These are phyloP conservation scores for Cacatua alba DNA, from an alignment of 2,113 vertebrate genomes.

Conservation along the genomic window DNA sequence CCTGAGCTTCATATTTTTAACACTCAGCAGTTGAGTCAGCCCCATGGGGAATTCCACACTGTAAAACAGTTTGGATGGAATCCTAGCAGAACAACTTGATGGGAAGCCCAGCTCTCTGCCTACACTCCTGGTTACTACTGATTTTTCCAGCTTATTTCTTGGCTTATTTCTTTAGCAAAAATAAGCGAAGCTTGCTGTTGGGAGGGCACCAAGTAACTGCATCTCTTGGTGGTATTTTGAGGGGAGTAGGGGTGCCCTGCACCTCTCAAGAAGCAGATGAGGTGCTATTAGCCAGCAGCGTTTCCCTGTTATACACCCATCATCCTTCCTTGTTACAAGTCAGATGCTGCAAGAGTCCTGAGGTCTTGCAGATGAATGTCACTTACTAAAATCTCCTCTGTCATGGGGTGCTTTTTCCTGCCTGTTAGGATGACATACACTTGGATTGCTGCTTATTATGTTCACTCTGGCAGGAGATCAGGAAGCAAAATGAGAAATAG, in stretches of 20 bases:
- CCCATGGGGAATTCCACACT: neutral
- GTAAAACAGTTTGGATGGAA: constrained; percentile 29
- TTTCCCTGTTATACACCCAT: neutral
- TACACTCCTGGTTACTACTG: neutral
- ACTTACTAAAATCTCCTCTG: neutral
- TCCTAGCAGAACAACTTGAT: constrained; percentile 14
- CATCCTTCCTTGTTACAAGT: neutral
- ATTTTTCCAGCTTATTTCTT: neutral
- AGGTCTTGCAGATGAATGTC: neutral
- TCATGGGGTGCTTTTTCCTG: neutral
- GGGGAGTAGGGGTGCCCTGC: neutral
- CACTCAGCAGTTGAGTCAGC: constrained; percentile 40
- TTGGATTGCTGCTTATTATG: neutral
- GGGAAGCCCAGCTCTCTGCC: constrained; percentile 22
- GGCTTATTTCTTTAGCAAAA: neutral
- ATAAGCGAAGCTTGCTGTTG: neutral
- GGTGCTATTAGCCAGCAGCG: fast-evolving
- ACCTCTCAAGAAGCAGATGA: neutral
- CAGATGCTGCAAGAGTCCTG: neutral
- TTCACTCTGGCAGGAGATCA: constrained; percentile 34
- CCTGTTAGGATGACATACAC: neutral
- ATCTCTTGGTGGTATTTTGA: neutral
- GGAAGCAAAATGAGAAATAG: constrained; percentile 11
- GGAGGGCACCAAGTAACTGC: neutral
- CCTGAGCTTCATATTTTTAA: neutral